Base-by-base conservation (phyloP, 64 coral and sea anemone genomes). In the Actinia tenebrosa region DNA sequence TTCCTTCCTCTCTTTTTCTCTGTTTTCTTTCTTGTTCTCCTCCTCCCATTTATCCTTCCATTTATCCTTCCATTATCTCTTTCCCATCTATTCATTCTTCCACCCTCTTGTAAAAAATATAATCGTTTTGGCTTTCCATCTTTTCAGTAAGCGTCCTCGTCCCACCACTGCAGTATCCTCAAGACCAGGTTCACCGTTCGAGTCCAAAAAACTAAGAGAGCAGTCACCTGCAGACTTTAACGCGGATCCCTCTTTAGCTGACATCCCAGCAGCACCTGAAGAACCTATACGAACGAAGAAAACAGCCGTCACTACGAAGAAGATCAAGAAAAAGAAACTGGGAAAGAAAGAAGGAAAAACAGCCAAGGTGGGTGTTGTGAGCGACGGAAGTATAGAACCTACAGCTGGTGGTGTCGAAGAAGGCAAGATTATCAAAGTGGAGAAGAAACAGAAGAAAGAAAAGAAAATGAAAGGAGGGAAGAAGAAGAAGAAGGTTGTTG, bases 281-380 rank as follows among this genome's bases (percentile, higher is more conserved):
- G 69, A 79, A 69, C 56, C 45, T 62, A 17, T 78, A 25, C 80
- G 64, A 71, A 55, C 89, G 4, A 91, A 80, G 44, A 56, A 88
- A 56, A 61, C 42, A 23, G 53, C 89, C 23, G 56, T 56, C 43
- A 80, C 45, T 9, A 98, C 19, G 16, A 93, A 90, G 15, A 98
- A 98, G 77, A 54, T 83, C 19, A 98, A 98, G 77, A 98, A 98
- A 72, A 98, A 98, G 92, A 98, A 98, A 60, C 52, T 84, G 19
- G 72, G 71, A 7, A 91, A 93, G 69, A 98, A 93, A 60, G 91
- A 86, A 16, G 94, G 88, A 16, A 93, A 94, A 86, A 59, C 46
- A 43, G 6, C 79, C 1, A 98, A 94, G 89, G 84, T 42, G 18
- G 78, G 61, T 14, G 78, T 68, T 44, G 20, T 2, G 79, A 56